Percentiles rank a stretch among this genome's conserved stretches.
phyloP scores from a whole-genome alignment of 2,113 vertebrate species.

The Rallus limicola region DNA sequence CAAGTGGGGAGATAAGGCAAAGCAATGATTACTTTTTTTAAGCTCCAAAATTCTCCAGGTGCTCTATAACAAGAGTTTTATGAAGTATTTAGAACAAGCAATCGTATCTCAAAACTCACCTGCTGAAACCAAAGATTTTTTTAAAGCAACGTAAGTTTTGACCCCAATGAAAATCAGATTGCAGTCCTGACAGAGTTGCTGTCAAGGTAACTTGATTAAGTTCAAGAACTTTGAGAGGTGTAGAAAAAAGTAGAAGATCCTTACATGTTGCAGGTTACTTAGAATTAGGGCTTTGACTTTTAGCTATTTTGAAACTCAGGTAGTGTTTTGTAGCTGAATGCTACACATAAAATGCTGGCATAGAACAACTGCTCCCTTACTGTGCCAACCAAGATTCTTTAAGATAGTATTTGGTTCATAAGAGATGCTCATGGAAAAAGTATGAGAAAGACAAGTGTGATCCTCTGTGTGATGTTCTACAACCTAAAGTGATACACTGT shows the following conservation, averaged over 20 bases:
- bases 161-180: neutral
- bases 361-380: neutral
- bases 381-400: neutral
- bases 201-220: neutral
- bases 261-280: neutral
- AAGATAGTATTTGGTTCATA: neutral
- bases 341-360: neutral
- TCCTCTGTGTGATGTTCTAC: neutral
- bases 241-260: neutral
- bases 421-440: neutral
- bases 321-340: neutral
- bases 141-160: neutral
- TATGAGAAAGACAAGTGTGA: fast-evolving
- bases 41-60: neutral
- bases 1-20: neutral
- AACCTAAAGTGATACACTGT: neutral
- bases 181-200: neutral
- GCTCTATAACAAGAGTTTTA: neutral
- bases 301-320: neutral
- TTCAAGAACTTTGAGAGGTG: neutral
- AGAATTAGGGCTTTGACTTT: neutral
- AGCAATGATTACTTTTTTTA: neutral
- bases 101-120: neutral
- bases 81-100: neutral
- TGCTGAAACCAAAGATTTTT: neutral